phyloP scores from a whole-genome alignment of 2,797 vertebrate genomes.

The Pseudochirops cupreus region DNA sequence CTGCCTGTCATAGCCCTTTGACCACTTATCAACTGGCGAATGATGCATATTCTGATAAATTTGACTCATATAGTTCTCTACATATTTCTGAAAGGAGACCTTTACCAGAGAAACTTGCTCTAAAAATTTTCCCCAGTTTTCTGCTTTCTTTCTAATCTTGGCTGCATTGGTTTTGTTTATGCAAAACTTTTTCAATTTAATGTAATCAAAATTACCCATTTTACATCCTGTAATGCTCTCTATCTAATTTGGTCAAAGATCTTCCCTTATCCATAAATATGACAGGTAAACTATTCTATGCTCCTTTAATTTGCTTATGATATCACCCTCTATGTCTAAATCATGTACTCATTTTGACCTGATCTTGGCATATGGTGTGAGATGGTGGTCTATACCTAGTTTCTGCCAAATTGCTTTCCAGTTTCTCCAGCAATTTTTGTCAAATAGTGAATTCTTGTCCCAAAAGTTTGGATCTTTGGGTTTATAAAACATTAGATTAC shows the following conservation, averaged over 20 bases:
- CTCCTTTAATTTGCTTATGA: neutral
- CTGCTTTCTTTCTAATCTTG: neutral
- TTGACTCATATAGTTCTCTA: neutral
- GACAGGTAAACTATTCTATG: neutral
- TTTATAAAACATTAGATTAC: neutral
- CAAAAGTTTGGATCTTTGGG: neutral
- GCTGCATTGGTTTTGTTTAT: neutral
- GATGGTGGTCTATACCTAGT: neutral
- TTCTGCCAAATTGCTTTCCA: neutral
- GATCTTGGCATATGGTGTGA: neutral
- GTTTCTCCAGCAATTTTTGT: neutral
- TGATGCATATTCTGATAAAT: neutral
- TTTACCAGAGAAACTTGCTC: no score
- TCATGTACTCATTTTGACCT: neutral
- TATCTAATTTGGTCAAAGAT: neutral
- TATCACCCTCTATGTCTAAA: neutral
- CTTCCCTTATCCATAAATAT: neutral
- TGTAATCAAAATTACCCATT: neutral
- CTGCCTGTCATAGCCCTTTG: neutral
- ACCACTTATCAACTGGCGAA: neutral
- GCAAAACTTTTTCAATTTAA: neutral
- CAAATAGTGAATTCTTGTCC: neutral
- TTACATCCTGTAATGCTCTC: neutral
- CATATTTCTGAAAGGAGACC: neutral
- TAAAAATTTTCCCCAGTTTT: neutral